phyloP scores from a whole-genome alignment of 1,140 invertebrate species.

The Camponotus floridanus region DNA sequence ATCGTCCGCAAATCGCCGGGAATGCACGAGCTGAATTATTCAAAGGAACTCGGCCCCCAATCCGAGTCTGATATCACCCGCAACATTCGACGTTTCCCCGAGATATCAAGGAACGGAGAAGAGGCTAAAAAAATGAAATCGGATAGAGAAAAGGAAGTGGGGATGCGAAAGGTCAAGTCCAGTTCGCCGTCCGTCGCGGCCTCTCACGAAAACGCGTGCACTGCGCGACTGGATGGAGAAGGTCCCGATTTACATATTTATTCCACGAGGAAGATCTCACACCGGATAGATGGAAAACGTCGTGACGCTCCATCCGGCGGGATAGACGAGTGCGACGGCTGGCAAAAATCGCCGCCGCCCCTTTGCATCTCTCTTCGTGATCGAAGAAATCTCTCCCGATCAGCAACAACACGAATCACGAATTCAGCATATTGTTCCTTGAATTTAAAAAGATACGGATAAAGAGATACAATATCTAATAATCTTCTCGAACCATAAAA shows the following conservation, averaged over 20 bases:
- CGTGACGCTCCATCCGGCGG: constrained; percentile 70
- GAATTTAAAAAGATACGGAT: background rate
- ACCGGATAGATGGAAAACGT: constrained; percentile 75
- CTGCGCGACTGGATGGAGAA: constrained; percentile 58
- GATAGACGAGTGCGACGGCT: constrained; percentile 23
- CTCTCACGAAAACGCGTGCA: constrained; percentile 58
- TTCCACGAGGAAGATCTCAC: constrained; percentile 76
- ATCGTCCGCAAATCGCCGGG: constrained; percentile 68
- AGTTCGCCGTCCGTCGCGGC: constrained; percentile 47
- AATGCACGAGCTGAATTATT: constrained; percentile 73
- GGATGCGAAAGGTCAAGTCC: constrained; percentile 74
- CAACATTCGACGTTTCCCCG: constrained; percentile 70
- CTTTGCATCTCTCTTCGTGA: constrained; percentile 40
- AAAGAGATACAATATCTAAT: background rate
- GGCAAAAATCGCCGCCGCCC: constrained; percentile 55
- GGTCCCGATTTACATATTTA: constrained; percentile 78
- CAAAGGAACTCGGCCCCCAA: constrained; percentile 56
- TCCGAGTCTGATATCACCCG: constrained; percentile 56
- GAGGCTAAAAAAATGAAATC: constrained; percentile 25
- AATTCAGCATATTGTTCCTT: background rate
- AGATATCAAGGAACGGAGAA: constrained; percentile 56
- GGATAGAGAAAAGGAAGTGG: constrained; percentile 20
- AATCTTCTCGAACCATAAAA: background rate
- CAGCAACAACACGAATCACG: background rate
- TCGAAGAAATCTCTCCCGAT: constrained; percentile 18